Evolutionary conservation across 2,888 invertebrate genomes (phyloP).

Genomic region (Lordiphosa fenestrarum): DNA sequence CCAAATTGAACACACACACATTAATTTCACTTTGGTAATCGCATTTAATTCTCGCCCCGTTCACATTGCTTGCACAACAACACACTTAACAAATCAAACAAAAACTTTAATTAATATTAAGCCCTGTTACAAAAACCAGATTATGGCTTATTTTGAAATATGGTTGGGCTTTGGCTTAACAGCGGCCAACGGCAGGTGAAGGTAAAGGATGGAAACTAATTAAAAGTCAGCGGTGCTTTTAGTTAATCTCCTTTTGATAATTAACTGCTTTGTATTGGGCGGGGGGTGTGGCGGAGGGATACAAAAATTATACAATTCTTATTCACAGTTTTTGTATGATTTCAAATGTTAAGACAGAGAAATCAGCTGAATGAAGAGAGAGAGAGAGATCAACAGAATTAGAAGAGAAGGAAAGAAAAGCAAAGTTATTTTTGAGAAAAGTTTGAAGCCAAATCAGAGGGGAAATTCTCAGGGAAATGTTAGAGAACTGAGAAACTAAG

Average conservation of each 20-base stretch:
- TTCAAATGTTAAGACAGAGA: too few relatives aligned
- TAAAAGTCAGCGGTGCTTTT: conserved; percentile 41
- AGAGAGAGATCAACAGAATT: too few relatives aligned
- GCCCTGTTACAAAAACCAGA: conserved; percentile 31
- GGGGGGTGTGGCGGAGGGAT: conserved; percentile 8
- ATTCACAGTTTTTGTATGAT: too few relatives aligned
- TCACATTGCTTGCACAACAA: not conserved
- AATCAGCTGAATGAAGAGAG: too few relatives aligned
- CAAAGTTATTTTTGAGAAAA: too few relatives aligned
- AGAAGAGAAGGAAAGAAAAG: too few relatives aligned
- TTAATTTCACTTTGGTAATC: too few relatives aligned
- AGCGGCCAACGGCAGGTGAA: not conserved
- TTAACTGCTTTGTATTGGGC: conserved; percentile 25
- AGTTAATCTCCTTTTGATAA: conserved; percentile 24
- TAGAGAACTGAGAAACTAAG: too few relatives aligned
- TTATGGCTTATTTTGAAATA: conserved; percentile 32
- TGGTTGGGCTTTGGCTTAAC: not conserved
- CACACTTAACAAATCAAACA: conserved; percentile 48
- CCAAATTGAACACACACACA: not conserved
- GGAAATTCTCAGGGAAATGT: too few relatives aligned
- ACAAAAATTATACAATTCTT: conserved; percentile 3
- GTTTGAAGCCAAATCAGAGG: too few relatives aligned
- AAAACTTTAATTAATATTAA: conserved; percentile 68
- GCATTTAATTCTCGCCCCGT: too few relatives aligned
- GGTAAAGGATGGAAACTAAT: conserved; percentile 43